Evolutionary conservation across 2,888 invertebrate genomes (phyloP).

Genomic region (Archips xylosteana): DNA sequence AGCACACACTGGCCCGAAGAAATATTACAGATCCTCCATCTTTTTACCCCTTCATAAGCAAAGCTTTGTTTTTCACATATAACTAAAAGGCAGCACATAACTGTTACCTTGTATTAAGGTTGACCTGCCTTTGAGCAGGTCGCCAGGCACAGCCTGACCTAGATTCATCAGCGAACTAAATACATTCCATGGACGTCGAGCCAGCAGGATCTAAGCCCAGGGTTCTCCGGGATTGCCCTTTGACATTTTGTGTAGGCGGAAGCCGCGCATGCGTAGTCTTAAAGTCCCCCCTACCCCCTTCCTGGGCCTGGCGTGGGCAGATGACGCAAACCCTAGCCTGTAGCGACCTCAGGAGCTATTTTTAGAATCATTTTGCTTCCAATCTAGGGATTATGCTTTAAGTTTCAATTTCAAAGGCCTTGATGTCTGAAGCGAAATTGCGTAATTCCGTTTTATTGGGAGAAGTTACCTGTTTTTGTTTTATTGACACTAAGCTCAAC

Average conservation of each 20-base stretch:
- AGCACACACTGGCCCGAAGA: no score
- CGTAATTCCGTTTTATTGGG: background rate
- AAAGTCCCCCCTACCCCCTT: constrained; percentile 42
- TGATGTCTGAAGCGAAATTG: background rate
- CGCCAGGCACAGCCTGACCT: constrained; percentile 25
- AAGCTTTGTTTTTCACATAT: no score
- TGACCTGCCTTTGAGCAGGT: constrained; percentile 19
- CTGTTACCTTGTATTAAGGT: constrained; percentile 2
- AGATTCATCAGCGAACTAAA: constrained; percentile 20
- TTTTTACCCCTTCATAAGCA: no score
- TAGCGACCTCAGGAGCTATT: constrained; percentile 61
- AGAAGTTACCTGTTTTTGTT: background rate
- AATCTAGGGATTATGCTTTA: constrained; percentile 22
- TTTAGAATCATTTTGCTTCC: constrained; percentile 60
- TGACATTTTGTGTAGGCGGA: constrained; percentile 73
- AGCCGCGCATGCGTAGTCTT: constrained; percentile 66
- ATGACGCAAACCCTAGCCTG: constrained; percentile 72
- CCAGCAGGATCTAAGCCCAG: constrained; percentile 60
- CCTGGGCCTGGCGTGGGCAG: constrained; percentile 58
- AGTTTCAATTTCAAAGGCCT: background rate
- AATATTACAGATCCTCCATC: no score
- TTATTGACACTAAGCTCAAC: background rate
- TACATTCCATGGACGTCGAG: constrained; percentile 15
- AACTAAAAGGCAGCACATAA: no score
- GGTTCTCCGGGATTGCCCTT: constrained; percentile 74